These are phyloP conservation scores for Vesta saturnalis DNA, from an alignment of 2,888 invertebrate species.

Conservation along the genomic window DNA sequence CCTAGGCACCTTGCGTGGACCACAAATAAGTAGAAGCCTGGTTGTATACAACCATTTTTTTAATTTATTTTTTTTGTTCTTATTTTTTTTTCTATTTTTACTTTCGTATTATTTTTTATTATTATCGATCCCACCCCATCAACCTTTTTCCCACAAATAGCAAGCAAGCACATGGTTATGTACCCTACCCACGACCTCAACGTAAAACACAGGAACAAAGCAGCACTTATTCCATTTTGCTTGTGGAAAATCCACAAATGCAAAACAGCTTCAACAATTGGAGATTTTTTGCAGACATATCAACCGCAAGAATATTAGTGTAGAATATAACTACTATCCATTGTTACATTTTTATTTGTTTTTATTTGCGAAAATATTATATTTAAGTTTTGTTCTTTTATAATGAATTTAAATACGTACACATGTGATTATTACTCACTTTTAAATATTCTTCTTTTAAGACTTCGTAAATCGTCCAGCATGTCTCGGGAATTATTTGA, in stretches of 20 bases:
- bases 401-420: not conserved
- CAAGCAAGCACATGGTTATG: not conserved
- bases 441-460: not conserved
- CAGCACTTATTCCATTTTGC: not conserved
- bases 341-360: too few relatives aligned
- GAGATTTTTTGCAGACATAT: not conserved
- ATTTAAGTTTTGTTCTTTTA: not conserved
- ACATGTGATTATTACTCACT: not conserved
- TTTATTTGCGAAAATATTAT: too few relatives aligned
- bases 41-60: not conserved
- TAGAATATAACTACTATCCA: too few relatives aligned
- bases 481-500: not conserved
- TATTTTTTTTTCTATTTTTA: too few relatives aligned
- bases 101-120: too few relatives aligned
- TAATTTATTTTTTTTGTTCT: too few relatives aligned
- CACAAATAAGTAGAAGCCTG: too few relatives aligned
- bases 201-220: not conserved
- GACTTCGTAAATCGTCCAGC: not conserved
- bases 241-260: not conserved
- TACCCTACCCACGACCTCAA: not conserved
- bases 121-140: not conserved
- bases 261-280: not conserved
- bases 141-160: not conserved
- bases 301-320: too few relatives aligned
- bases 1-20: too few relatives aligned